Evolutionary conservation across 2,888 invertebrate species (phyloP).

Genomic region (Drosophila neonasuta): DNA sequence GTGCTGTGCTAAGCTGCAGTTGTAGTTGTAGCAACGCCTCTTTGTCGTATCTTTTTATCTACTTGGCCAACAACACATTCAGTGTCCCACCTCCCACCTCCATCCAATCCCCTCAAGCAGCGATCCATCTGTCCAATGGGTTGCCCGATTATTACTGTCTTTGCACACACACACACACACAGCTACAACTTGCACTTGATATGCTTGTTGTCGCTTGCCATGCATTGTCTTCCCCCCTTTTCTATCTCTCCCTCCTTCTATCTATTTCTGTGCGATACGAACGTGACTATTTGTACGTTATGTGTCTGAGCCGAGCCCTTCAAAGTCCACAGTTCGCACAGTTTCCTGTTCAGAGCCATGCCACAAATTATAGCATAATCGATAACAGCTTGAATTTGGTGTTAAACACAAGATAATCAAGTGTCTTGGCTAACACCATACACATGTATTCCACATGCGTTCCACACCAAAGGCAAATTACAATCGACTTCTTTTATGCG

Average conservation of each 20-base stretch:
- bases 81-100: slow-evolving; percentile 14
- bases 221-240: slow-evolving; percentile 17
- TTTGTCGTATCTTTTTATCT: slow-evolving; percentile 65
- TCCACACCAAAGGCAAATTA: too few relatives aligned
- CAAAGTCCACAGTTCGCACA: slow-evolving; percentile 30
- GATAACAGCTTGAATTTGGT: slow-evolving; percentile 13
- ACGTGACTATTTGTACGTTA: slow-evolving; percentile 68
- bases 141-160: slow-evolving; percentile 53
- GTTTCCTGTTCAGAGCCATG: slow-evolving; percentile 22
- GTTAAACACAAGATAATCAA: background rate
- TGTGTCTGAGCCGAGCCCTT: slow-evolving; percentile 38
- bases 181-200: slow-evolving; percentile 64
- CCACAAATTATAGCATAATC: slow-evolving; percentile 28
- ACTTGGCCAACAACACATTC: slow-evolving; percentile 39
- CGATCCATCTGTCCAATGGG: slow-evolving; percentile 22
- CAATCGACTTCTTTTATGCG: too few relatives aligned
- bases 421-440: background rate
- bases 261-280: slow-evolving; percentile 13
- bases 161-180: slow-evolving; percentile 17
- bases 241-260: background rate
- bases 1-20: slow-evolving; percentile 28
- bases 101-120: slow-evolving; percentile 1
- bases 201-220: slow-evolving; percentile 48
- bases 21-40: slow-evolving; percentile 48
- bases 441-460: too few relatives aligned